These are phyloP conservation scores for Gymnocheta viridis DNA, from an alignment of 2,888 invertebrate species.

Conservation along the genomic window DNA sequence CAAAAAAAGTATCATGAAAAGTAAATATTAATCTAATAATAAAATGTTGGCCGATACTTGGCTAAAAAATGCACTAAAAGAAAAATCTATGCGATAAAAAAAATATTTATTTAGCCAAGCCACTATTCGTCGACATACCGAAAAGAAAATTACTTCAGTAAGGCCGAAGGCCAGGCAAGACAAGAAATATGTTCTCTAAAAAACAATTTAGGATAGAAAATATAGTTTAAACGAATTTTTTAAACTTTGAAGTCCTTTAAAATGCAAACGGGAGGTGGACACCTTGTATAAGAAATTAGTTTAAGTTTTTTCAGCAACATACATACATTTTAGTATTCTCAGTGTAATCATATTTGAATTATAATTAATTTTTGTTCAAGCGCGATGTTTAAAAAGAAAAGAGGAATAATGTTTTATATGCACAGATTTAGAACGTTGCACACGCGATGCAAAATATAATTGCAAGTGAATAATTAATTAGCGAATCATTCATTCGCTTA, in stretches of 20 bases:
- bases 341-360: conserved; percentile 29
- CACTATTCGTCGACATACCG: too few species aligned
- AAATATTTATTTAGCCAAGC: too few species aligned
- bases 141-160: not conserved
- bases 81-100: too few species aligned
- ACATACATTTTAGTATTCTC: too few species aligned
- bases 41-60: not conserved
- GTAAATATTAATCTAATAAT: not conserved
- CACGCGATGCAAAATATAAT: conserved; percentile 69
- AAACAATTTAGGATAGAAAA: too few species aligned
- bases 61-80: conserved; percentile 6
- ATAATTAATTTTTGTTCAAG: not conserved
- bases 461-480: conserved; percentile 72
- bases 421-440: conserved; percentile 71
- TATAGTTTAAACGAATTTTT: too few species aligned
- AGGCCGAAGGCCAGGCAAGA: too few species aligned
- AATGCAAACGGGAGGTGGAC: too few species aligned
- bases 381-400: conserved; percentile 8
- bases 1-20: not conserved
- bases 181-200: too few species aligned
- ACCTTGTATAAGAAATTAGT: too few species aligned
- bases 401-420: conserved; percentile 14
- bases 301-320: too few species aligned
- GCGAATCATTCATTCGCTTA: conserved; percentile 50
- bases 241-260: too few species aligned